Evolutionary conservation across 2,113 vertebrate genomes (phyloP).

Genomic region (Callaeas wilsoni): DNA sequence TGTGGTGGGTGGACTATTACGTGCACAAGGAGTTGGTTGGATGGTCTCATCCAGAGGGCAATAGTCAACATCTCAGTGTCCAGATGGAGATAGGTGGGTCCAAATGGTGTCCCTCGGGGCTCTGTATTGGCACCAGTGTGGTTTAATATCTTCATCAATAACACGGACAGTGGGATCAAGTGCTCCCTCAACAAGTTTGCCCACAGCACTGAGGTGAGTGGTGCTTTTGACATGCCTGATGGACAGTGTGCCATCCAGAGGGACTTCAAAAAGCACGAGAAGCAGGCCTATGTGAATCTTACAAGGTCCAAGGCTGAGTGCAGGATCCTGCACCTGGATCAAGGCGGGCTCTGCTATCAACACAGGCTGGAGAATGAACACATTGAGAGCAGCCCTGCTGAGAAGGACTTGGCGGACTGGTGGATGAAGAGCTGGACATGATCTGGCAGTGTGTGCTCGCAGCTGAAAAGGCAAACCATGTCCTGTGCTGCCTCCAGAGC

Average conservation of each 20-base stretch:
- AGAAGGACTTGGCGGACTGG: not conserved
- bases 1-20: not conserved
- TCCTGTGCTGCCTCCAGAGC: not conserved
- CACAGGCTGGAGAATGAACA: not conserved
- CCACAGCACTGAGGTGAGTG: not conserved
- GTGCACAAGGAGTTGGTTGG: fast-evolving
- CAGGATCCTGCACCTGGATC: not conserved
- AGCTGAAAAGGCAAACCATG: not conserved
- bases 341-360: not conserved
- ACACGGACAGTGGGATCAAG: not conserved
- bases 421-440: not conserved
- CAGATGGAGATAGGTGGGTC: not conserved
- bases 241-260: not conserved
- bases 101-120: not conserved
- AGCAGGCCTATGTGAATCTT: not conserved
- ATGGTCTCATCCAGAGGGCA: not conserved
- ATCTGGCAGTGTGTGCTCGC: fast-evolving
- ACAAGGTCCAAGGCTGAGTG: not conserved
- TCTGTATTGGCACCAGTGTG: too few relatives aligned
- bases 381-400: not conserved
- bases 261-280: not conserved
- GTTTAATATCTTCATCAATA: not conserved
- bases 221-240: not conserved
- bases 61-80: not conserved
- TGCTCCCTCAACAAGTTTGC: not conserved